These are phyloP conservation scores for Ethmia dodecea DNA, from an alignment of 2,888 invertebrate species.

Conservation along the genomic window DNA sequence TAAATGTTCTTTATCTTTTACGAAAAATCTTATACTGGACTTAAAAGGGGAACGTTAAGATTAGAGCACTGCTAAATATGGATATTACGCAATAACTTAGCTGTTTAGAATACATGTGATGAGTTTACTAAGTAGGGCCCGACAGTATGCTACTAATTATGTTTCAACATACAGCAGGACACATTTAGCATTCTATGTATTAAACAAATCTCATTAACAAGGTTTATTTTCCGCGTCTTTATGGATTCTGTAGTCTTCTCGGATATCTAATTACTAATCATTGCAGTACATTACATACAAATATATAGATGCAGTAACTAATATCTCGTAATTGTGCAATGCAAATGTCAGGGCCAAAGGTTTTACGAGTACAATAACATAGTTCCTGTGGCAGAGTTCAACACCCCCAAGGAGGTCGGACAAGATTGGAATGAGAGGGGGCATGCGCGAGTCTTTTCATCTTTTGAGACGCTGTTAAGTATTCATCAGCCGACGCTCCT, in stretches of 20 bases:
- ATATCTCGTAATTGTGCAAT: too few species aligned
- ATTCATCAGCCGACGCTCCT: slow-evolving; percentile 17
- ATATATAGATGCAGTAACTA: too few species aligned
- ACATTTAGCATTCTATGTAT: not conserved
- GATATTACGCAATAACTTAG: slow-evolving; percentile 18
- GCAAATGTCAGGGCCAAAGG: slow-evolving; percentile 5
- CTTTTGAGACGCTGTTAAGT: slow-evolving; percentile 7
- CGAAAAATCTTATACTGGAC: slow-evolving; percentile 8
- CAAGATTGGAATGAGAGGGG: slow-evolving; percentile 29
- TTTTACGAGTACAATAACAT: slow-evolving; percentile 21
- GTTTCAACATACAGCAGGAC: slow-evolving; percentile 24
- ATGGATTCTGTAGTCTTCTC: too few species aligned
- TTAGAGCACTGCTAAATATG: slow-evolving; percentile 15
- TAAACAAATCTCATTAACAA: too few species aligned
- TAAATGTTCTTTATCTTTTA: too few species aligned
- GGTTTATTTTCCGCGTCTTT: too few species aligned
- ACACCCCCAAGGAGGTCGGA: slow-evolving; percentile 29
- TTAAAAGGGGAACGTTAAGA: slow-evolving; percentile 10
- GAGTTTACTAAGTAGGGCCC: slow-evolving; percentile 37
- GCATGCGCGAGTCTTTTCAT: slow-evolving; percentile 38
- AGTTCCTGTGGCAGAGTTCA: slow-evolving; percentile 28
- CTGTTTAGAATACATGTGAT: slow-evolving; percentile 44
- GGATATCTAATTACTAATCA: too few species aligned
- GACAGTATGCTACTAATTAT: slow-evolving; percentile 35
- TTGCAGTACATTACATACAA: too few species aligned